phyloP scores from a whole-genome alignment of 2,888 invertebrate genomes.

The Isotomurus palustris region DNA sequence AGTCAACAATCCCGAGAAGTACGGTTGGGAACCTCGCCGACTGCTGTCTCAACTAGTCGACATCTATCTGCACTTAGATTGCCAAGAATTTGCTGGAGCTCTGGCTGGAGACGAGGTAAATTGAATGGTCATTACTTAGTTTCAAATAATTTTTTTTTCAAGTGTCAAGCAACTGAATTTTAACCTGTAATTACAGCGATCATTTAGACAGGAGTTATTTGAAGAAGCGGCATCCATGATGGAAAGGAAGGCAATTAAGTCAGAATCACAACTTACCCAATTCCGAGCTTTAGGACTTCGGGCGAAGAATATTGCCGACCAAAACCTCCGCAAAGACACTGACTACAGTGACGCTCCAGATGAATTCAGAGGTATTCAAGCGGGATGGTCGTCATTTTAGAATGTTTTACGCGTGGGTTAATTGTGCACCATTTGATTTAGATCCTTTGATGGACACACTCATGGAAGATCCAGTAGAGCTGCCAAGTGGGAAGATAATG shows the following conservation, averaged over 20 bases:
- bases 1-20: slow-evolving; percentile 88
- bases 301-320: slow-evolving; percentile 64
- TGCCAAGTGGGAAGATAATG: slow-evolving; percentile 90
- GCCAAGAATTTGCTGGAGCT: slow-evolving; percentile 82
- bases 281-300: slow-evolving; percentile 72
- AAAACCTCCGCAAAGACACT: slow-evolving; percentile 79
- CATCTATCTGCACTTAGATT: slow-evolving; percentile 94
- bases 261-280: slow-evolving; percentile 75
- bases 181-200: slow-evolving; percentile 62
- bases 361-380: slow-evolving; percentile 82
- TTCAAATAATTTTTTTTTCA: no score
- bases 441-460: slow-evolving; percentile 97
- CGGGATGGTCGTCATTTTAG: not conserved
- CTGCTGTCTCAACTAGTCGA: slow-evolving; percentile 87
- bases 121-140: no score
- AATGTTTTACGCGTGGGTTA: slow-evolving; percentile 2
- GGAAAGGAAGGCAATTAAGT: slow-evolving; percentile 76
- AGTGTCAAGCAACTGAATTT: no score
- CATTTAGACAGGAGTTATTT: slow-evolving; percentile 88
- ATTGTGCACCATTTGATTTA: slow-evolving; percentile 43
- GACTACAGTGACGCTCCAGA: slow-evolving; percentile 95
- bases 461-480: slow-evolving; percentile 89
- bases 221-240: slow-evolving; percentile 81
- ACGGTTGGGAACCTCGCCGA: slow-evolving; percentile 94
- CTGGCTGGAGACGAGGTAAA: slow-evolving; percentile 90